These are phyloP conservation scores for Cyprinus carpio DNA, from an alignment of 2,113 vertebrate species.

Conservation along the genomic window DNA sequence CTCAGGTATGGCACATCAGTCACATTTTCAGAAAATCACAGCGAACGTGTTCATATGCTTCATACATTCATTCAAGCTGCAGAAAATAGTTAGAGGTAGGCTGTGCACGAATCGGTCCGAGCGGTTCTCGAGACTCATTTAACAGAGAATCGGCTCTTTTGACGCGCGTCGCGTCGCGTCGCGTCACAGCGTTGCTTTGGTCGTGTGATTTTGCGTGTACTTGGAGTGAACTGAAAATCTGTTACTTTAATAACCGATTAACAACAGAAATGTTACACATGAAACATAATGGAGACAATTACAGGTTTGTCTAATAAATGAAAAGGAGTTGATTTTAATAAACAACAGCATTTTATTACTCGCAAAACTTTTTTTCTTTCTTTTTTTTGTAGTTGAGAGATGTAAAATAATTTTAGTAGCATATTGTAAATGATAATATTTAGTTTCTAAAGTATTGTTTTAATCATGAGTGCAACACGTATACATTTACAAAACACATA, in stretches of 20 bases:
- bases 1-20: slow-evolving; percentile 63
- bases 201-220: too few relatives aligned
- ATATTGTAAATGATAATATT: neutral
- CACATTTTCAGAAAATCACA: neutral
- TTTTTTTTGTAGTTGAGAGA: neutral
- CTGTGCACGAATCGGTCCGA: too few relatives aligned
- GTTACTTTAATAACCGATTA: neutral
- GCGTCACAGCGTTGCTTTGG: too few relatives aligned
- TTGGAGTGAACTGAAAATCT: too few relatives aligned
- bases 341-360: neutral
- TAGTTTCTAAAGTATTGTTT: neutral
- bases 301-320: neutral
- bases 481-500: too few relatives aligned
- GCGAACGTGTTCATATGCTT: fast-evolving
- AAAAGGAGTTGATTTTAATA: neutral
- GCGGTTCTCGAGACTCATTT: too few relatives aligned
- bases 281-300: neutral
- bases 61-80: neutral
- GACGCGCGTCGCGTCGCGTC: too few relatives aligned
- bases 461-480: too few relatives aligned
- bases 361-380: neutral
- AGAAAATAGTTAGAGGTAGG: neutral
- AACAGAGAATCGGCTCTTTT: too few relatives aligned
- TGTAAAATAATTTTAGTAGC: neutral
- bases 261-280: neutral